Evolutionary conservation across 1,140 invertebrate genomes (phyloP), one percentile per base, ranked within the genome.

Genomic region (Trachymyrmex septentrionalis): DNA sequence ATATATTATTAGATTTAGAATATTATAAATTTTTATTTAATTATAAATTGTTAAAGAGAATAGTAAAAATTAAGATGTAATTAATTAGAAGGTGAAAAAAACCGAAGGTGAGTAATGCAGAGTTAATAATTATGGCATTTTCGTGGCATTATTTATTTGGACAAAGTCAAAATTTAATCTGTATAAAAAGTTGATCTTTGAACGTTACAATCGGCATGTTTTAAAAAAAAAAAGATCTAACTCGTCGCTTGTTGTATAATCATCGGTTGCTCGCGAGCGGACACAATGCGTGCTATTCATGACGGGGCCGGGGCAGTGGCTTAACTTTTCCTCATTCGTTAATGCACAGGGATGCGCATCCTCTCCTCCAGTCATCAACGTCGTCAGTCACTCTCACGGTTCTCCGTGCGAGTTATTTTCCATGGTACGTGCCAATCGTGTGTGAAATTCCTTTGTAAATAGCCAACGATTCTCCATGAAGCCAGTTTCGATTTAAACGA

Each of bases 301-400:
- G 75, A 75, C 48, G 24, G 12, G 24, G 12, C n/a, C 88, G 61
- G 81, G 76, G n/a, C 76, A 64, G 53, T 78, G 87, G 44, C 85
- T 64, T 86, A 88, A 90, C 71, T 90, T 90, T 88, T 77, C 71
- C 77, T 59, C n/a, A 63, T 90, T 90, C 71, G 53, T 82, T 80
- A 80, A 82, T 90, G 86, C 88, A 81, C 89, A 90, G 89, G 85
- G 73, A 88, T 86, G 69, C 55, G 81, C 81, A n/a, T n/a, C n/a
- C 71, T 81, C 69, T 73, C 14, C 67, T 63, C 19, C 80, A 75
- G 80, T 84, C 80, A 27, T 44, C 66, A 67, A 77, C 59, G 30
- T 77, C 81, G 71, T 63, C 67, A 24, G 88, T 80, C 88, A 48
- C 64, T 77, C 78, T 16, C 71, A 67, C 78, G 69, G 48, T 66